These are phyloP conservation scores for Ranitomeya variabilis DNA, from an alignment of 2,113 vertebrate genomes.

Conservation along the genomic window DNA sequence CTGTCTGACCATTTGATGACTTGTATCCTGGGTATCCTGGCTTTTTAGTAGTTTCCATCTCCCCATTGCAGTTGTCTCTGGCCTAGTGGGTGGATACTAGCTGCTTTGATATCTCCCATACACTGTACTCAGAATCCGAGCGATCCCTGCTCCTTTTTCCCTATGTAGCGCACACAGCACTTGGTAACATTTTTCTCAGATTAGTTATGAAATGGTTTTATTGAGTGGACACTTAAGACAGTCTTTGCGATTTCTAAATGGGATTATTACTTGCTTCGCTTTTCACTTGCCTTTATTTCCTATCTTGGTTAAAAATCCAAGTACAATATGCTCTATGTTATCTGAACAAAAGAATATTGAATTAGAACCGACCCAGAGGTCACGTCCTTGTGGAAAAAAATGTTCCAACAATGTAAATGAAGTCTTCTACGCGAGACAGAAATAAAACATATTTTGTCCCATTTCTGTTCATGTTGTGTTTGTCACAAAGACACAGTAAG, in stretches of 20 bases:
- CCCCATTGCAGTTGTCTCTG: too few relatives aligned
- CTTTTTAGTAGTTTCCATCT: too few relatives aligned
- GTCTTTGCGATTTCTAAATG: background rate
- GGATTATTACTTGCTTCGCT: background rate
- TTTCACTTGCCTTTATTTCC: background rate
- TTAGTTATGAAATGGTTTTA: background rate
- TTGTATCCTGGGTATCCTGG: too few relatives aligned
- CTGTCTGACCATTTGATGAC: too few relatives aligned
- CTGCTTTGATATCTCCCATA: too few relatives aligned
- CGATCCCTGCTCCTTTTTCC: too few relatives aligned
- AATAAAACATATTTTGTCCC: constrained; percentile 30
- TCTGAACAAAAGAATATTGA: background rate
- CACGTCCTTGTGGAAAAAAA: constrained; percentile 24
- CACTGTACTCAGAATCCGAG: too few relatives aligned
- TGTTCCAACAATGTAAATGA: constrained; percentile 24
- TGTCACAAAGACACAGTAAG: constrained; percentile 28
- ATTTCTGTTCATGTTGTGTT: constrained; percentile 30
- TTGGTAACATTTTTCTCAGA: background rate
- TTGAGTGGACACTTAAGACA: constrained; percentile 4
- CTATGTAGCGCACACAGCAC: too few relatives aligned
- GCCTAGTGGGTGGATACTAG: too few relatives aligned
- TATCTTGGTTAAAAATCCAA: rapidly evolving
- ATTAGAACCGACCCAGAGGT: background rate
- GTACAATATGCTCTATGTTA: background rate
- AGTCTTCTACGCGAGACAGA: background rate